Conservation (phyloP, 2,797 vertebrate genomes). For the Antennarius maculatus region DNA sequence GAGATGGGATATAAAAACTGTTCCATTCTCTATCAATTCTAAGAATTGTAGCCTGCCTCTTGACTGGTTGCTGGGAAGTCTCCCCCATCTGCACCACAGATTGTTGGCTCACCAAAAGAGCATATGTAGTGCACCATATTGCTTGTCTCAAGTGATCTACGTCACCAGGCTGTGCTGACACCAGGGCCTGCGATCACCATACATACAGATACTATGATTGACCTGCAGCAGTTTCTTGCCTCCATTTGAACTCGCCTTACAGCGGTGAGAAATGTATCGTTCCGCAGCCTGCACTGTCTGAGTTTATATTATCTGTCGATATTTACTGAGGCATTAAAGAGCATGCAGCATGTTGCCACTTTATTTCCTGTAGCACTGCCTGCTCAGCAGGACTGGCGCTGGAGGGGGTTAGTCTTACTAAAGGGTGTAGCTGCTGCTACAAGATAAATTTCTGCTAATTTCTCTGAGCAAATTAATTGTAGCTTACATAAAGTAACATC, state of each 20-base stretch:
- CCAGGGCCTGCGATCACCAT: conserved; percentile 51
- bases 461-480: conserved; percentile 29
- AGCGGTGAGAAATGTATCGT: conserved; percentile 60
- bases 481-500: conserved; percentile 12
- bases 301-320: conserved; percentile 78
- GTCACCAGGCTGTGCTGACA: conserved; percentile 64
- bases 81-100: conserved; percentile 15
- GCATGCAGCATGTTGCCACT: conserved; percentile 61
- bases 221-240: conserved; percentile 66
- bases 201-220: conserved; percentile 66
- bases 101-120: conserved; percentile 64
- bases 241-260: conserved; percentile 53
- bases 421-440: conserved; percentile 49
- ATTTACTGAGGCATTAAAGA: conserved; percentile 80
- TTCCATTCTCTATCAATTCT: conserved; percentile 21
- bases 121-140: conserved; percentile 54
- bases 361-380: conserved; percentile 67
- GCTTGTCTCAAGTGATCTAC: conserved; percentile 70
- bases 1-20: conserved; percentile 35
- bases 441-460: conserved; percentile 51
- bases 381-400: conserved; percentile 62
- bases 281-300: conserved; percentile 56
- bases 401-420: conserved; percentile 39
- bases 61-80: conserved; percentile 27
- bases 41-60: neutral